These are phyloP conservation scores for Neolamprologus variostigma DNA, from an alignment of 2,113 vertebrate species.

Conservation along the genomic window DNA sequence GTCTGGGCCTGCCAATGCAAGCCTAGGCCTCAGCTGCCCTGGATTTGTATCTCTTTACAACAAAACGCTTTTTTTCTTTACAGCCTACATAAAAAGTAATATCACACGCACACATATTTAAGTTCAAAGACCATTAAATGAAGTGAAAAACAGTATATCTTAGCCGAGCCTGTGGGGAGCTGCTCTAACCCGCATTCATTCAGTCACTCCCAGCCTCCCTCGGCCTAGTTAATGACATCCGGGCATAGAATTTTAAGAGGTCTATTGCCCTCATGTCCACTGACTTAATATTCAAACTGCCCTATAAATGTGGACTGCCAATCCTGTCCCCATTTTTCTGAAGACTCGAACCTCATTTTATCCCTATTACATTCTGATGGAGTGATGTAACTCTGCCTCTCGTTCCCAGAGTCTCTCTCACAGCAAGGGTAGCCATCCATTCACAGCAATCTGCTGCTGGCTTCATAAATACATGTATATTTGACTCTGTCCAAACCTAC, in stretches of 20 bases:
- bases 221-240: constrained; percentile 38
- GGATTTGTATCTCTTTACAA: constrained; percentile 49
- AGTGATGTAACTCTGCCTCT: constrained; percentile 10
- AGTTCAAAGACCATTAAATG: constrained; percentile 27
- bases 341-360: constrained; percentile 38
- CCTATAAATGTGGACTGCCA: constrained; percentile 33
- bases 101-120: not conserved
- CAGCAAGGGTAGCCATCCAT: constrained; percentile 1
- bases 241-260: constrained; percentile 34
- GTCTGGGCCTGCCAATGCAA: constrained; percentile 38
- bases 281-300: constrained; percentile 48
- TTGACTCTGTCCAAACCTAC: not conserved
- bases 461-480: constrained; percentile 18
- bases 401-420: not conserved
- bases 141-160: constrained; percentile 34
- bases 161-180: constrained; percentile 1
- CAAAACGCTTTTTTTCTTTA: constrained; percentile 8
- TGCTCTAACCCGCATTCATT: constrained; percentile 7
- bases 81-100: constrained; percentile 38
- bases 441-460: not conserved
- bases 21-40: constrained; percentile 43
- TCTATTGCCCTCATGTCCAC: constrained; percentile 28
- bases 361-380: constrained; percentile 35
- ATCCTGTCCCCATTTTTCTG: constrained; percentile 30
- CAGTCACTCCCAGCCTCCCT: not conserved